Evolutionary conservation across 1,140 invertebrate genomes (phyloP), one percentile per base, ranked within the genome.

Genomic region (Cydia amplana): DNA sequence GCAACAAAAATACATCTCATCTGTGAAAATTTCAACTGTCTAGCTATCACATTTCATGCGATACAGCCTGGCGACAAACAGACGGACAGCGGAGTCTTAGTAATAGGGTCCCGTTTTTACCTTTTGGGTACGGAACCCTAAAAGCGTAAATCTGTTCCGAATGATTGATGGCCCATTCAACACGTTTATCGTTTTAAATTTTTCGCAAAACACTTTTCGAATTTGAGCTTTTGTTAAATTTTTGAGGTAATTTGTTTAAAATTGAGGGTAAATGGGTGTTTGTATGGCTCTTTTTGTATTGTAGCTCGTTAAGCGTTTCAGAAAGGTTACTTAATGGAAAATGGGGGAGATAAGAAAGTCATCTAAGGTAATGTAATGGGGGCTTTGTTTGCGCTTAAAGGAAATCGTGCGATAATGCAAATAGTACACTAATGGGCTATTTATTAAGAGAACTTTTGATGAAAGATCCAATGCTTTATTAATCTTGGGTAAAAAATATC

Each of bases 181-280:
- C 9, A 10, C 55, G 55, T 23, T 60, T 60, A 60, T 60, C 55
- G 55, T 12, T 60, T 60, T 60, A 60, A 60, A 60, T 23, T 18
- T 55, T 55, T 60, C 55, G 6, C 18, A 20, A 60, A 60, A 60
- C 55, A 60, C 55, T 23, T 60, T 60, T 4, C 20, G 55, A 60
- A 60, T 23, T 60, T 7, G 51, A 0, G 6, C 20, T 60, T 55
- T 60, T 60, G 55, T 60, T 60, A 23, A 60, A 60, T 18, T 18
- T 60, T 60, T 23, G 10, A 60, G 55, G 55, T 2, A 60, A 60
- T 60, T 23, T 20, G 7, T 1, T 0, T 7, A 60, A 60, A 60
- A 60, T 60, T 20, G 55, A 20, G 20, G 55, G 7, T 23, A 60
- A 60, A 60, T 60, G 55, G 6, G 20, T 23, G 55, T 60, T 23